Evolutionary conservation across 2,888 invertebrate genomes (phyloP).

Genomic region (Nomada fucata): DNA sequence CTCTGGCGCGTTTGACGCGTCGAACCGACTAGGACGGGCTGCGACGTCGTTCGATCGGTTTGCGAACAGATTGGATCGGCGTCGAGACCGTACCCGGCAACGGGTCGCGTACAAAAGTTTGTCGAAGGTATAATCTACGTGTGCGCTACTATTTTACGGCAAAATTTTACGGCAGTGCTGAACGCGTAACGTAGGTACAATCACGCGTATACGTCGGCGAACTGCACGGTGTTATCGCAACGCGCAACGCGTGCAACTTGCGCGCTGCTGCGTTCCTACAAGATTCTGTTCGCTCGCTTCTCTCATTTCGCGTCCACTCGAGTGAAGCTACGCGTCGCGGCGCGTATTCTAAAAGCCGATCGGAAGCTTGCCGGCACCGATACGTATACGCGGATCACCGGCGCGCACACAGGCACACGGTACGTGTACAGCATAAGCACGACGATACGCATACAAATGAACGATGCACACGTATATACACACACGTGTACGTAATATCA

Average conservation of each 20-base stretch:
- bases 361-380: not conserved
- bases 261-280: constrained; percentile 18
- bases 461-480: not conserved
- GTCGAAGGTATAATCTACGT: constrained; percentile 39
- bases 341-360: not conserved
- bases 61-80: not conserved
- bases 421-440: not conserved
- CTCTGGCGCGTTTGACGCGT: constrained; percentile 15
- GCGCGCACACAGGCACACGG: not conserved
- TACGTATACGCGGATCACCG: not conserved
- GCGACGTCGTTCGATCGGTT: not conserved
- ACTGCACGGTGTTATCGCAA: constrained; percentile 36
- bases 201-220: constrained; percentile 44
- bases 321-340: not conserved
- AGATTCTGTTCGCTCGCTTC: not conserved
- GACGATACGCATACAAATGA: not conserved
- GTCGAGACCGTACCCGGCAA: not conserved
- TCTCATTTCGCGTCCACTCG: not conserved
- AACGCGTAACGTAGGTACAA: constrained; percentile 37
- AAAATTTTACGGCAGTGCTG: constrained; percentile 56
- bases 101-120: not conserved
- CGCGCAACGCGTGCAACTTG: constrained; percentile 67
- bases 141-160: constrained; percentile 60
- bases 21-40: not conserved
- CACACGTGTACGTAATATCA: constrained; percentile 11